phyloP scores from a whole-genome alignment of 2,797 vertebrate genomes.

The Sandelia bainsii region DNA sequence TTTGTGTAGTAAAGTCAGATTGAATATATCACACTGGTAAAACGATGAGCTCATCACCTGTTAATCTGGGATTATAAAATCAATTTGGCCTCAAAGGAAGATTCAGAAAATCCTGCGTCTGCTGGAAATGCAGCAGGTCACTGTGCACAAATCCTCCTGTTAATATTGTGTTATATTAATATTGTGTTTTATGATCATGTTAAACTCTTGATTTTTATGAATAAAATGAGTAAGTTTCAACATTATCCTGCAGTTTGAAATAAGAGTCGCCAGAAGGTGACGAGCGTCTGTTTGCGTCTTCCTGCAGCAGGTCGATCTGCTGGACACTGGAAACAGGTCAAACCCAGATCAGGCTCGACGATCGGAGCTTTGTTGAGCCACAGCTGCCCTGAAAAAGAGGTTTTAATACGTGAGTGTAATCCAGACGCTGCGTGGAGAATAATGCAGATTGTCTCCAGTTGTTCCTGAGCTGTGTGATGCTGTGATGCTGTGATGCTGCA shows the following conservation, averaged over 20 bases:
- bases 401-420: conserved; percentile 18
- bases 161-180: no score
- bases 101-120: conserved; percentile 19
- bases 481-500: no score
- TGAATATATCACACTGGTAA: no score
- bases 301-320: background rate
- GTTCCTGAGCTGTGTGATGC: background rate
- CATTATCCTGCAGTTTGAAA: background rate
- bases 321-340: conserved; percentile 29
- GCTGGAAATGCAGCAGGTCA: conserved; percentile 8
- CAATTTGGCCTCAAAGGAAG: conserved; percentile 9
- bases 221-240: background rate
- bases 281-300: no score
- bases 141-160: no score
- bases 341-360: conserved; percentile 44
- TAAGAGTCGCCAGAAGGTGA: no score
- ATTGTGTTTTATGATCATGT: no score
- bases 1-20: no score
- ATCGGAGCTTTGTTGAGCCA: conserved; percentile 10
- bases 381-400: conserved; percentile 27
- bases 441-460: background rate
- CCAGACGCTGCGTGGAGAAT: background rate
- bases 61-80: conserved; percentile 6
- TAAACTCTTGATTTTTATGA: no score
- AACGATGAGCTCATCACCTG: background rate